phyloP scores from a whole-genome alignment of 2,888 invertebrate genomes.

The Drosophila parthenogenetica region DNA sequence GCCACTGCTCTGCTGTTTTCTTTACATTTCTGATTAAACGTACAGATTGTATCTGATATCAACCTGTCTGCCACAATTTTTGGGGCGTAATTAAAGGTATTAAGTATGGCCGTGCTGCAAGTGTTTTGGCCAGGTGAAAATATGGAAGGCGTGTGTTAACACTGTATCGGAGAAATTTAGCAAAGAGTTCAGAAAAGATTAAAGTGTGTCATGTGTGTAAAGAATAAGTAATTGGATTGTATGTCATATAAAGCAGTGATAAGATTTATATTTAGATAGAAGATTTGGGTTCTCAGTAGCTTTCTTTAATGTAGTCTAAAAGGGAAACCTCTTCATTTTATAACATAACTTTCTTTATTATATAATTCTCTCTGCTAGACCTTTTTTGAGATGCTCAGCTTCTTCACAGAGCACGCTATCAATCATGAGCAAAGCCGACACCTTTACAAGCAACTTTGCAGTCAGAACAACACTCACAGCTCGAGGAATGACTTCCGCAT shows the following conservation, averaged over 20 bases:
- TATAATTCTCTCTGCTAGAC: too few species aligned
- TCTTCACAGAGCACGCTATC: conserved; percentile 39
- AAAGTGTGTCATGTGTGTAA: neutral
- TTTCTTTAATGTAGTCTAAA: too few species aligned
- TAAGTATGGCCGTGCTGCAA: conserved; percentile 49
- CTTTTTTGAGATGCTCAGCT: neutral
- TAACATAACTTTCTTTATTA: too few species aligned
- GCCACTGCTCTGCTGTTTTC: conserved; percentile 56
- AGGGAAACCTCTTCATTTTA: too few species aligned
- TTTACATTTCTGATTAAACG: conserved; percentile 73
- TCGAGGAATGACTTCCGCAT: conserved; percentile 66
- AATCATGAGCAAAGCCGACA: conserved; percentile 65
- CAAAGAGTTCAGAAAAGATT: conserved; percentile 13
- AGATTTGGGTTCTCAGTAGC: too few species aligned
- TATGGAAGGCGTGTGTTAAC: conserved; percentile 29
- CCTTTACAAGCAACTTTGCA: conserved; percentile 42
- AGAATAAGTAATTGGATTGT: neutral
- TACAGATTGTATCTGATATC: conserved; percentile 64
- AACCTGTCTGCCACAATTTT: conserved; percentile 51
- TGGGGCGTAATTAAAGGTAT: conserved; percentile 80
- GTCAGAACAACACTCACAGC: conserved; percentile 11
- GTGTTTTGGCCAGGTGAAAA: conserved; percentile 49
- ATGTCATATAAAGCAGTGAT: neutral
- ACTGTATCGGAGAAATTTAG: conserved; percentile 42
- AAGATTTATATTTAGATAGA: too few species aligned